Evolutionary conservation across 1,140 invertebrate species (phyloP), one percentile per base, ranked within the genome.

Genomic region (Anastrepha obliqua): DNA sequence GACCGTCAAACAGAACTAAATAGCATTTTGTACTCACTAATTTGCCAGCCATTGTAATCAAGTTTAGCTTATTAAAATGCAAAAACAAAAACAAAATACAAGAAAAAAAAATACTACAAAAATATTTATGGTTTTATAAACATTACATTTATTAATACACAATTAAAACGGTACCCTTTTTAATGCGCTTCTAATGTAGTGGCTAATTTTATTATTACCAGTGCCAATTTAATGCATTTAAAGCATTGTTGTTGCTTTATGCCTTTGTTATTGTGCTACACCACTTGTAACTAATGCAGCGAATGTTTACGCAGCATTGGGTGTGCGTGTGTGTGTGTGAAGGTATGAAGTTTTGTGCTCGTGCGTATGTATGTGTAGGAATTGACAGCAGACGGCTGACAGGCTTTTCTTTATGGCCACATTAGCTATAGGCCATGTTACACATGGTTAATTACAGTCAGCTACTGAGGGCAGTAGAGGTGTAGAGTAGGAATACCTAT

Each of bases 181-280:
- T 51, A 81, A 81, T 81, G 74, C 74, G 74, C 74, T 81, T 55
- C 74, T 81, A 81, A 81, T 81, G 74, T 55, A 81, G 74, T 81
- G 74, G 74, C 74, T 81, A 81, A 81, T 81, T 81, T 81, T 81
- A 81, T 81, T 81, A 81, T 81, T 81, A 81, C 74, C 74, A 81
- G 74, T 81, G 74, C 74, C 47, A 55, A 47, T 81, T 81, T 81
- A 81, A 81, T 81, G 74, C 74, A 81, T 81, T 81, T 81, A 81
- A 47, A 74, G 11, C 67, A 74, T 74, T 74, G 67, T 74, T 74
- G 60, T 74, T 81, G 47, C 17, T 67, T 67, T 67, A 11, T 39
- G 5, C 5, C 5, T 55, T 81, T 70, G 42, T 42, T 55, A 42
- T 17, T 62, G n/a, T 2, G 3, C 74, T 9, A 81, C 74, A n/a